Percentiles rank a stretch among this genome's conserved stretches.
Conservation (phyloP, 1,140 invertebrate species). For the Meteorus sp. region DNA sequence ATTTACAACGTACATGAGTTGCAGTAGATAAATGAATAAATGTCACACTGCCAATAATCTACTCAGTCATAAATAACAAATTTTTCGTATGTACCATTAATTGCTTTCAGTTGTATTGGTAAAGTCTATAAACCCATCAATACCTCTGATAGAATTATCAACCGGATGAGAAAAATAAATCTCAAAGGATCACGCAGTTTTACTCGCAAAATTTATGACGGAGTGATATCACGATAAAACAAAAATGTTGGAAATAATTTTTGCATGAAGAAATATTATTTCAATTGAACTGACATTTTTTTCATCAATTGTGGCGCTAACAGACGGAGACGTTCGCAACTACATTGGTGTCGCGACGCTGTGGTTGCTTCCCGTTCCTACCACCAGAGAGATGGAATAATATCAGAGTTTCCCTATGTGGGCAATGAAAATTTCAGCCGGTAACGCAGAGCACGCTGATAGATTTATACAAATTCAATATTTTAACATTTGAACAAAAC, state of each 20-base stretch:
- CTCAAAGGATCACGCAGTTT: too few relatives aligned
- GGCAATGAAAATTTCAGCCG: conserved; percentile 26
- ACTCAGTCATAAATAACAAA: too few relatives aligned
- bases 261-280: background rate
- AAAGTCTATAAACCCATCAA: too few relatives aligned
- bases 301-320: conserved; percentile 39
- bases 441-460: conserved; percentile 32
- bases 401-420: background rate
- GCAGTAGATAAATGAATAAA: background rate
- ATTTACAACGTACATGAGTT: conserved; percentile 13
- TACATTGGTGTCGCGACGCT: conserved; percentile 35
- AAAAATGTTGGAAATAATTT: background rate
- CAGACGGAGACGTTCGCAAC: conserved; percentile 30
- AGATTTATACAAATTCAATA: background rate
- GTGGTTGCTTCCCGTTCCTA: too few relatives aligned
- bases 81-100: too few relatives aligned
- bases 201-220: too few relatives aligned
- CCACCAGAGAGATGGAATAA: too few relatives aligned
- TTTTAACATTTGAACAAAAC: background rate
- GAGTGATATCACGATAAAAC: too few relatives aligned
- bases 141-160: too few relatives aligned
- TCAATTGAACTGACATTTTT: conserved; percentile 23
- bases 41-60: too few relatives aligned
- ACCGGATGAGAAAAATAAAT: too few relatives aligned
- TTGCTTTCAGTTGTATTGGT: too few relatives aligned